Evolutionary conservation across 1,140 invertebrate genomes (phyloP).

Genomic region (Berghia stephanieae): DNA sequence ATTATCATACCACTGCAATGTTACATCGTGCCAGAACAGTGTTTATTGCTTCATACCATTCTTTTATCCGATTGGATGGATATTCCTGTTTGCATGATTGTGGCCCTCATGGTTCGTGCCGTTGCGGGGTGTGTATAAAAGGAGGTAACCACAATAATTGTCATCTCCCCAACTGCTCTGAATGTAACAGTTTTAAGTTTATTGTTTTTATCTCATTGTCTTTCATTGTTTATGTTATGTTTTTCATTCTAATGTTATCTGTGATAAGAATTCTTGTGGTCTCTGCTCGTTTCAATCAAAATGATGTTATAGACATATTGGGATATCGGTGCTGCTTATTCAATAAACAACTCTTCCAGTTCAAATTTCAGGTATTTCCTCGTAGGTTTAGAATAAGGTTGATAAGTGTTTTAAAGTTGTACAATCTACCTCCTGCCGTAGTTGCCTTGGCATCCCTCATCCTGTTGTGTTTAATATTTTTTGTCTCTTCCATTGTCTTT

Average conservation of each 20-base stretch:
- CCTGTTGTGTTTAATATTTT: not conserved
- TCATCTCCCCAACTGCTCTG: constrained; percentile 47
- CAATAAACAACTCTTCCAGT: constrained; percentile 43
- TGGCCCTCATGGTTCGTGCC: constrained; percentile 50
- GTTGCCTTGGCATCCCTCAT: too few relatives aligned
- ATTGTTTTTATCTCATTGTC: constrained; percentile 28
- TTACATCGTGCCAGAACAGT: constrained; percentile 39
- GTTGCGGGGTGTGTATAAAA: constrained; percentile 55
- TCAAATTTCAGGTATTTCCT: not conserved
- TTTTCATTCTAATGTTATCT: constrained; percentile 45
- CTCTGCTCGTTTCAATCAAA: constrained; percentile 36
- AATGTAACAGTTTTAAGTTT: constrained; percentile 42
- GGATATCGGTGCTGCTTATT: constrained; percentile 53
- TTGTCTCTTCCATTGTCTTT: not conserved
- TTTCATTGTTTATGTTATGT: constrained; percentile 31
- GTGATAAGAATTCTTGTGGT: constrained; percentile 44
- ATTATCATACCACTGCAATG: constrained; percentile 39
- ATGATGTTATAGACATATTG: constrained; percentile 40
- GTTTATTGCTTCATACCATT: constrained; percentile 37
- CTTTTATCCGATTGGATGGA: constrained; percentile 40
- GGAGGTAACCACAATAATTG: constrained; percentile 51
- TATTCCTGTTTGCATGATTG: constrained; percentile 55
- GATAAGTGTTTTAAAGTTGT: not conserved
- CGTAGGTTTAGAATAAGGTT: constrained; percentile 16
- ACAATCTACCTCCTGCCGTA: constrained; percentile 18